These are phyloP conservation scores for Teleopsis dalmanni DNA, from an alignment of 1,140 invertebrate species.

Conservation along the genomic window DNA sequence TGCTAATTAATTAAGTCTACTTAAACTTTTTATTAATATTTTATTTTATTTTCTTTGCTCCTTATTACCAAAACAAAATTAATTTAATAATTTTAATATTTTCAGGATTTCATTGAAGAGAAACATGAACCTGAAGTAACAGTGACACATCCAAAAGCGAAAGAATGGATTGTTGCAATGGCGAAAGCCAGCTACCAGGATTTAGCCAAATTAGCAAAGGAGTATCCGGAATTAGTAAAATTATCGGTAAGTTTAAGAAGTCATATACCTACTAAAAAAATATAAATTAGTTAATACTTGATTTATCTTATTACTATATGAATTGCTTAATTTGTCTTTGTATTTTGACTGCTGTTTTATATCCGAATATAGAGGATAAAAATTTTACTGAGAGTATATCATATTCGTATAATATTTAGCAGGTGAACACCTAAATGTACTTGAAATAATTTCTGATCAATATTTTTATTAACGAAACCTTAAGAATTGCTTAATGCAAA, in stretches of 20 bases:
- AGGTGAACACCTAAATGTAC: too few relatives aligned
- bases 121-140: slow-evolving; percentile 35
- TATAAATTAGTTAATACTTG: not conserved
- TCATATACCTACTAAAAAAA: not conserved
- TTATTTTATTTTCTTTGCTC: not conserved
- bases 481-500: too few relatives aligned
- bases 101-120: slow-evolving; percentile 36
- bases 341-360: too few relatives aligned
- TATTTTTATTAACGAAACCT: too few relatives aligned
- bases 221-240: slow-evolving; percentile 70
- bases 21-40: not conserved
- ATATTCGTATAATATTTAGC: too few relatives aligned
- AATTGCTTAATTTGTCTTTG: too few relatives aligned
- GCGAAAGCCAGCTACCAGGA: slow-evolving; percentile 75
- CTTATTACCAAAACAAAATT: not conserved
- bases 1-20: too few relatives aligned
- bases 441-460: too few relatives aligned
- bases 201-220: slow-evolving; percentile 69
- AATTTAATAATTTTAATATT: not conserved
- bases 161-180: slow-evolving; percentile 77
- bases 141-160: slow-evolving; percentile 54
- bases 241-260: slow-evolving; percentile 60
- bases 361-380: too few relatives aligned
- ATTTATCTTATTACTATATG: too few relatives aligned
- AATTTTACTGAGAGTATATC: too few relatives aligned